Evolutionary conservation across 2,797 vertebrate genomes (phyloP).

Genomic region (Nyctibius grandis): DNA sequence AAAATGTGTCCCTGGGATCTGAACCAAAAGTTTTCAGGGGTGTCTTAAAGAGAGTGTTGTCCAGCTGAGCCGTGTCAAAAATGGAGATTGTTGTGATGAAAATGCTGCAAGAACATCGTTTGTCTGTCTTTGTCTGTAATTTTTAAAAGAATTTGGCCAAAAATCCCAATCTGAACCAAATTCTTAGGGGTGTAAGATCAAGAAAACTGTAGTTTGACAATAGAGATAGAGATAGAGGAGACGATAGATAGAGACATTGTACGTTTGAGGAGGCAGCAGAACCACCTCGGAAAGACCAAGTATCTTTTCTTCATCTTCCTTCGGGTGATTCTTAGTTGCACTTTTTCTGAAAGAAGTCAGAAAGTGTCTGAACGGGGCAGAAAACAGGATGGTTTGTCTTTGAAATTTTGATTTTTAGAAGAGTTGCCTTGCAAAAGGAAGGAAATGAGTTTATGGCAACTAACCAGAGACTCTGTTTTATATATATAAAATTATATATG

Average conservation of each 20-base stretch:
- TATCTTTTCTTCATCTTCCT: accelerated
- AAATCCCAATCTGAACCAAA: neutral
- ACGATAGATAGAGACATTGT: neutral
- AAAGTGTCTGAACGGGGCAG: neutral
- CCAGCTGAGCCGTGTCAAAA: neutral
- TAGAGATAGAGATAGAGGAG: no score
- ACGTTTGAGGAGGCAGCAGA: neutral
- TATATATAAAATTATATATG: neutral
- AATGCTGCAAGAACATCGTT: accelerated
- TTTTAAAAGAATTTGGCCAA: neutral
- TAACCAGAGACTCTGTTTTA: neutral
- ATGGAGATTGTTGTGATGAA: neutral
- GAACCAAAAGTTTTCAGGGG: neutral
- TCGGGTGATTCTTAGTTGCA: neutral
- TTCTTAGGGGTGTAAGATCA: accelerated
- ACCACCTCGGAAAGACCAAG: neutral
- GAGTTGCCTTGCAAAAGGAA: neutral
- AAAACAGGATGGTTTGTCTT: neutral
- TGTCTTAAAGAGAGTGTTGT: accelerated
- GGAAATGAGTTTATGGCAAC: neutral
- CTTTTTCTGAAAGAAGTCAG: neutral
- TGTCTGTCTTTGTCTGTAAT: neutral
- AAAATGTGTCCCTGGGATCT: neutral
- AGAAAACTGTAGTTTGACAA: neutral
- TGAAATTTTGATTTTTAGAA: neutral